A percentile compares a stretch with the other conserved stretches of the same genome.
Evolutionary conservation across 2,797 vertebrate species (phyloP).

Genomic region (Corythornis leucogaster): DNA sequence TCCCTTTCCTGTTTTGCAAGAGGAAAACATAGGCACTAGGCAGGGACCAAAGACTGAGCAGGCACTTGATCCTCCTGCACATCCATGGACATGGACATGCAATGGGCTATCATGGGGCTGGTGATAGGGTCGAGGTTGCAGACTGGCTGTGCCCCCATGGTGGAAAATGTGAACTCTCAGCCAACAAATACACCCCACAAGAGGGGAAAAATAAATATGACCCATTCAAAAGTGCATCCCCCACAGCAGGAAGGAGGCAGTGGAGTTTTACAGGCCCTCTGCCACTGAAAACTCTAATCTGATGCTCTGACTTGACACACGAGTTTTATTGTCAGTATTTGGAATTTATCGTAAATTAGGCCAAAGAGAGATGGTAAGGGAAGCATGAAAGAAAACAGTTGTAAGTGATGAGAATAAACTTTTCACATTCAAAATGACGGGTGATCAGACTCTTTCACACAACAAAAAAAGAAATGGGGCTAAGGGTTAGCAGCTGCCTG

Average conservation of each 20-base stretch:
- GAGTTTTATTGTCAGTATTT: not conserved
- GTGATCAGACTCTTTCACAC: not conserved
- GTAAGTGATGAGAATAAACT: not conserved
- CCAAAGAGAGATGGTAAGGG: not conserved
- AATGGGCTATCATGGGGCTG: fast-evolving
- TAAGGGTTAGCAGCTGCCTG: not conserved
- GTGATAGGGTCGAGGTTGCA: fast-evolving
- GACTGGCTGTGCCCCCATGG: fast-evolving
- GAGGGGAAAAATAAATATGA: not conserved
- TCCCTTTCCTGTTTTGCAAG: not conserved
- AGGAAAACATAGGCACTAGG: not conserved
- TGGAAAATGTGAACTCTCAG: not conserved
- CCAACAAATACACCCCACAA: not conserved
- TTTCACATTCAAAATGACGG: not conserved
- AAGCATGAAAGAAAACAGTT: not conserved
- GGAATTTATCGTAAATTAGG: not conserved
- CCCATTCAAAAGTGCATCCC: not conserved
- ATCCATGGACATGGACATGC: fast-evolving
- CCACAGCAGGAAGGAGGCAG: fast-evolving
- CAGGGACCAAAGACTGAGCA: fast-evolving
- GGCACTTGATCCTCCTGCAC: not conserved
- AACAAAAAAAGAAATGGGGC: not conserved
- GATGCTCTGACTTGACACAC: not conserved
- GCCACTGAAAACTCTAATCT: not conserved
- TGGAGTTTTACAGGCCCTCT: not conserved